Evolutionary conservation across 2,113 vertebrate species (phyloP).

Genomic region (Orientallactaga bullata): DNA sequence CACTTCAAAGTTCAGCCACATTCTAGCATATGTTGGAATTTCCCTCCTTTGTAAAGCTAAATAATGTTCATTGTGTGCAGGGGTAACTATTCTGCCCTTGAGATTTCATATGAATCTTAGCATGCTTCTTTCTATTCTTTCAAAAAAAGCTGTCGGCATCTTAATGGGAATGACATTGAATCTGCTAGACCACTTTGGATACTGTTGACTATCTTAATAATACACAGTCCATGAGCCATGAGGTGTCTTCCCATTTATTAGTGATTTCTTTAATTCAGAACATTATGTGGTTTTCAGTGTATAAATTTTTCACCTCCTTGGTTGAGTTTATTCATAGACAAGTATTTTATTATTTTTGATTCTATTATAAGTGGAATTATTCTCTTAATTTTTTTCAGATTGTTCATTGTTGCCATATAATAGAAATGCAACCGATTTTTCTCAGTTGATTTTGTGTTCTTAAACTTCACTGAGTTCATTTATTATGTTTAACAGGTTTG

Average conservation of each 20-base stretch:
- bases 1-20: neutral
- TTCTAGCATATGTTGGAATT: neutral
- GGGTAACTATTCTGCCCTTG: neutral
- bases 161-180: conserved; percentile 17
- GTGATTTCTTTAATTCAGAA: neutral
- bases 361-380: neutral
- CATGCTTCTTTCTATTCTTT: neutral
- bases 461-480: conserved; percentile 5
- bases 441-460: neutral
- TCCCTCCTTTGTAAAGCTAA: conserved; percentile 13
- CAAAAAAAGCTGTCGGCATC: neutral
- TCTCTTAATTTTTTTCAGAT: neutral
- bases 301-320: neutral
- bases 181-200: neutral
- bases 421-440: neutral
- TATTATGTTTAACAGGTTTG: conserved; percentile 1
- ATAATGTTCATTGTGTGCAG: neutral
- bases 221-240: neutral
- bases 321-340: neutral
- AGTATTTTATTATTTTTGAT: neutral
- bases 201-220: neutral
- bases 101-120: conserved; percentile 16
- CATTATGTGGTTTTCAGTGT: neutral
- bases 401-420: neutral
- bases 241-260: neutral